phyloP scores from a whole-genome alignment of 1,140 invertebrate genomes.

The Gryllus bimaculatus region DNA sequence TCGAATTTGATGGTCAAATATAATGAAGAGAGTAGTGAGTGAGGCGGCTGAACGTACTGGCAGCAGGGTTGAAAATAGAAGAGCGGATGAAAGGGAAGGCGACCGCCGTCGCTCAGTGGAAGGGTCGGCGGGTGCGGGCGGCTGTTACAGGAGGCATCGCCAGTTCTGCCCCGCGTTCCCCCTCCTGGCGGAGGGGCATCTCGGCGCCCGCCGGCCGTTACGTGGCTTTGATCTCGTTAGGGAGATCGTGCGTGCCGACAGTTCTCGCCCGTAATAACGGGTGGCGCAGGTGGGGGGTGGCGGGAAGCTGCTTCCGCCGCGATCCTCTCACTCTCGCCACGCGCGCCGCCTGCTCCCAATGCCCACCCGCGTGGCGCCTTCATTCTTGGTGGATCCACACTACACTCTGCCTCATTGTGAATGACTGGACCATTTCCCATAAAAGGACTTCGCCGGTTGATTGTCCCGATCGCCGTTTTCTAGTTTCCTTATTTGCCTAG shows the following conservation, averaged over 20 bases:
- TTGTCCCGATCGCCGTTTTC: too few species aligned
- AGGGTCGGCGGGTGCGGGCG: background rate
- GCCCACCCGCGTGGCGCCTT: background rate
- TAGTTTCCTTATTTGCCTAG: too few species aligned
- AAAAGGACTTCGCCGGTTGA: background rate
- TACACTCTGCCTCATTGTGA: background rate
- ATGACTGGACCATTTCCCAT: background rate
- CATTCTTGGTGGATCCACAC: background rate
- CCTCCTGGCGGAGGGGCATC: too few species aligned
- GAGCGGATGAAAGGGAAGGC: background rate
- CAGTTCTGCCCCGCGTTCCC: too few species aligned
- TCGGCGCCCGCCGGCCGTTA: background rate
- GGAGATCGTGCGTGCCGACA: background rate
- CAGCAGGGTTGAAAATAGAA: background rate
- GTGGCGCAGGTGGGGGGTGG: too few species aligned
- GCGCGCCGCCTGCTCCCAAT: background rate
- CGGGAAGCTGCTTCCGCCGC: too few species aligned
- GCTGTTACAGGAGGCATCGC: too few species aligned
- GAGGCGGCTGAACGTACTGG: background rate
- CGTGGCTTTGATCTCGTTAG: background rate
- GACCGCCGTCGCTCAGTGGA: background rate
- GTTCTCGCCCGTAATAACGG: background rate
- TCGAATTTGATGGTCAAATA: too few species aligned
- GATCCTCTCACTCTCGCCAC: background rate
- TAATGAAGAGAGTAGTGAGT: background rate